Evolutionary conservation across 2,888 invertebrate genomes (phyloP), one percentile per base, ranked within the genome.

Genomic region (Oscheius onirici): DNA sequence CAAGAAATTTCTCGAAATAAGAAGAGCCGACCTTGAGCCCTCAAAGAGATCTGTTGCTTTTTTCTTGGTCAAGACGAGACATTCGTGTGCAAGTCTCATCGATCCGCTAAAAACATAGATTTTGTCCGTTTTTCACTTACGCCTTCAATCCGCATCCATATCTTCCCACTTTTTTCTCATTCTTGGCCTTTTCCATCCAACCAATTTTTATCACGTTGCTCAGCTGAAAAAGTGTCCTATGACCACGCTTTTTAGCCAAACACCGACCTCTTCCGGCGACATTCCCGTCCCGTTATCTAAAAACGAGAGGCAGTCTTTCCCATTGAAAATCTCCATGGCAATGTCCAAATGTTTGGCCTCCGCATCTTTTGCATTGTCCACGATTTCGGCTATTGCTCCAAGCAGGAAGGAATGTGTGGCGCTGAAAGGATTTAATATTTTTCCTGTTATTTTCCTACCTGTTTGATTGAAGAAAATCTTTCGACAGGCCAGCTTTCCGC

Each of bases 101-200:
- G 84, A 60, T 73, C 77, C 5, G 40, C 69, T 20, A 76, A 79
- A 51, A n/a, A 11, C 11, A n/a, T 11, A 8, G 10, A 8, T 17
- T 11, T 8, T 51, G 8, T 51, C 17, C 8, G 10, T 11, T 17
- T 2, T 3, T 20, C 61, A 89, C 88, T 87, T 85, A 89, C 89
- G 89, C 89, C 86, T 90, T 90, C 65, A 90, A 82, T 52, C 90
- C 90, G 83, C 89, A 89, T 73, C 90, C 90, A 74, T 90, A 90
- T 87, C 89, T 89, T 22, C 90, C 90, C 78, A 90, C 89, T 74
- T 88, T 84, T 40, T 87, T 85, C 13, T 87, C 85, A 15, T 52
- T n/a, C n/a, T n/a, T n/a, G n/a, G n/a, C 65, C 11, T 40, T 41
- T 51, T 63, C 54, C 40, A 65, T 54, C n/a, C 66, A 41, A 2